Evolutionary conservation across 2,113 vertebrate species (phyloP), one percentile per base, ranked within the genome.

Genomic region (Scalopus aquaticus): DNA sequence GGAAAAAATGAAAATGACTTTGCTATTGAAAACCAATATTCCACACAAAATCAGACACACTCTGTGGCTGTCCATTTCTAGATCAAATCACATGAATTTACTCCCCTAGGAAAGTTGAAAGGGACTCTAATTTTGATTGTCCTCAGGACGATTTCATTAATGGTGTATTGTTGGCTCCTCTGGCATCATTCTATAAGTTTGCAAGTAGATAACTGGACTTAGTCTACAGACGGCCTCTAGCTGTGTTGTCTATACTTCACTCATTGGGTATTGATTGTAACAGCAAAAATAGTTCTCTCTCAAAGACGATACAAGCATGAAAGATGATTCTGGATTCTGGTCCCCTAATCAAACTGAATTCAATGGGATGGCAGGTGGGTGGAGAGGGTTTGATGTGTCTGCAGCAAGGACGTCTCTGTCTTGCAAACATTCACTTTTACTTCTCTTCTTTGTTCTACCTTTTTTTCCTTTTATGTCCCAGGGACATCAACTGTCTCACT

Each of bases 301-400:
- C 30, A 58, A 60, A 78, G 74, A 7, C 15, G 44, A 58, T 15
- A 28, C 7, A 12, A 19, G 37, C 0, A 3, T 22, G 24, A 7
- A 19, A n/a, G 60, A 28, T 26, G 60, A 30, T n/a, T n/a, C n/a
- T n/a, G n/a, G n/a, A n/a, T 54, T 6, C 15, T 44, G 15, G 54
- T 9, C 13, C 20, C 1, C 6, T n/a, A 44, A 17, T 26, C 12
- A 32, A 9, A 80, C 3, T 20, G 11, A 56, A 19, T 35, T 62
- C 42, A 20, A 9, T 54, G 51, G 51, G 54, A 5, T 56, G 54
- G 19, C 13, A 46, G 1, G 8, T n/a, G 26, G 9, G 3, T 39
- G 4, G 30, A 32, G 4, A 28, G 4, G 2, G 15, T 10, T 0
- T 10, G 22, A 15, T 17, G 12, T 5, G 4, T 19, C 16, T 56